Evolutionary conservation across 2,797 vertebrate genomes (phyloP).

Genomic region (Pelochelys cantorii): DNA sequence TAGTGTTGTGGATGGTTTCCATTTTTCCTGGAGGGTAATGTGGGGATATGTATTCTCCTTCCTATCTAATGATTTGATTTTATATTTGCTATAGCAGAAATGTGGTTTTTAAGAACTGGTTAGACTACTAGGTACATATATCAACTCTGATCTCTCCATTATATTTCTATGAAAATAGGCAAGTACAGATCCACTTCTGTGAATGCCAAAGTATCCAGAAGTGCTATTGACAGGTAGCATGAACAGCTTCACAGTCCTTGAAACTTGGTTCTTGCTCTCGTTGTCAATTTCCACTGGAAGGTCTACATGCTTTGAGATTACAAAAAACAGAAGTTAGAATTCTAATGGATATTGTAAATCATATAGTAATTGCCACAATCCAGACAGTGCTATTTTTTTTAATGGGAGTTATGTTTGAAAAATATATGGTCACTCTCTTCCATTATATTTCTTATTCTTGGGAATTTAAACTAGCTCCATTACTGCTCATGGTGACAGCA

Average conservation of each 20-base stretch:
- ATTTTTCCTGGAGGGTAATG: neutral
- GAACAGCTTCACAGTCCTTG: neutral
- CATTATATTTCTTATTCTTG: neutral
- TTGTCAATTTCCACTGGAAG: neutral
- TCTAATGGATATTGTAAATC: neutral
- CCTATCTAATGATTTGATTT: neutral
- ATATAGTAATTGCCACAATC: neutral
- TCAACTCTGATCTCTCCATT: neutral
- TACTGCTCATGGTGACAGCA: neutral
- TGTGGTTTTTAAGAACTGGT: neutral
- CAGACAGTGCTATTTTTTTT: neutral
- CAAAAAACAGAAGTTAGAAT: neutral
- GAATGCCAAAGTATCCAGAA: neutral
- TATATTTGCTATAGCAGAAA: conserved; percentile 3
- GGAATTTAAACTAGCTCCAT: too few relatives aligned
- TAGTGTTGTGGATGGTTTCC: neutral
- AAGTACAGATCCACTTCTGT: neutral
- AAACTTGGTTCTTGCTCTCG: neutral
- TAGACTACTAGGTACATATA: neutral
- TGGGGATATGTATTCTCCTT: neutral
- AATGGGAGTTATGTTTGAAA: neutral
- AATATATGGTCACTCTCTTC: neutral
- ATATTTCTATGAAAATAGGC: neutral
- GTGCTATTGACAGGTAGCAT: neutral
- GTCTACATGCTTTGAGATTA: neutral